Percentiles rank a stretch among this genome's conserved stretches.
These are phyloP conservation scores for Hyphantria cunea DNA, from an alignment of 1,140 invertebrate species.

Conservation along the genomic window DNA sequence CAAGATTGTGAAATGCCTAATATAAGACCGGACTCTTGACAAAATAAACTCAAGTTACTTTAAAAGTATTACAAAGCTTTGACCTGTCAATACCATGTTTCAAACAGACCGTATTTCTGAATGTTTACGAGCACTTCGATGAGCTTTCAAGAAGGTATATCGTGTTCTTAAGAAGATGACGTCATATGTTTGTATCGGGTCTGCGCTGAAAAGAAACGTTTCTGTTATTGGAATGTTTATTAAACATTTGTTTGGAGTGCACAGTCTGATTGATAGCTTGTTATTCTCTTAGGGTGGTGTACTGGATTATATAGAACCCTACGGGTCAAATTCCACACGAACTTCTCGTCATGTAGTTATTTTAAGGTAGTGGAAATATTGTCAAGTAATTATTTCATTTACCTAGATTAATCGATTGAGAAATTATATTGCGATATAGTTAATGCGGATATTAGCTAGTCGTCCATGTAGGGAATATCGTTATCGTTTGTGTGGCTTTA, in stretches of 20 bases:
- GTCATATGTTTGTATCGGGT: background rate
- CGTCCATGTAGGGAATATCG: no score
- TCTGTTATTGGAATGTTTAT: background rate
- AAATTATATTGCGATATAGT: no score
- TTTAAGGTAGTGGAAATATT: background rate
- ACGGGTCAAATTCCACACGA: no score
- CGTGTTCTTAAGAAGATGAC: background rate
- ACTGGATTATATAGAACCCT: no score
- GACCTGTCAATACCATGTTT: conserved; percentile 1
- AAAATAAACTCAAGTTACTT: no score
- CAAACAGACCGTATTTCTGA: background rate
- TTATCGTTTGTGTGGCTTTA: no score
- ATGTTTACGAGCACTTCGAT: conserved; percentile 2
- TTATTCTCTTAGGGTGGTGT: background rate
- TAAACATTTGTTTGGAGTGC: background rate
- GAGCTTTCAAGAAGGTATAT: background rate
- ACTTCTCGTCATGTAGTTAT: background rate
- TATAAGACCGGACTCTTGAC: no score
- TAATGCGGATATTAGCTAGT: no score
- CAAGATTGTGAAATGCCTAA: no score
- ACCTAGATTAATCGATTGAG: no score
- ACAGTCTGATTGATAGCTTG: background rate
- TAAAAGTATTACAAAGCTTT: background rate
- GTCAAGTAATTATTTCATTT: no score
- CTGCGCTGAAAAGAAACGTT: background rate